Percentiles rank a stretch among this genome's conserved stretches.
These are phyloP conservation scores for Ciona savignyi DNA, from an alignment of 23 tunicate genomes.

Conservation along the genomic window DNA sequence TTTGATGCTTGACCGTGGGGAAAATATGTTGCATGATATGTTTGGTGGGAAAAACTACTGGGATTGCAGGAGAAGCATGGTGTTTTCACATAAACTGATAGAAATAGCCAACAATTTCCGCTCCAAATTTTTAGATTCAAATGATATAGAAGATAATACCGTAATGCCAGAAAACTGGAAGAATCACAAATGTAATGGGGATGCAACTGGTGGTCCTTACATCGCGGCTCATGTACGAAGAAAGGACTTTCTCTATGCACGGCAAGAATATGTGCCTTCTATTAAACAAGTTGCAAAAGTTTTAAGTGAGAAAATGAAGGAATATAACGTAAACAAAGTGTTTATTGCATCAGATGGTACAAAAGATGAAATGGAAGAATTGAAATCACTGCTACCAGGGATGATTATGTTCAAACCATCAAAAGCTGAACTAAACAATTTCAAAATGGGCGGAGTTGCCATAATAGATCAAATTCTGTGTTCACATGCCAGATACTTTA, in stretches of 20 bases:
- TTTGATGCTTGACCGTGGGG: conserved; percentile 88
- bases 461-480: conserved; percentile 94
- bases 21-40: conserved; percentile 82
- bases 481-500: conserved; percentile 87
- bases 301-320: conserved; percentile 43
- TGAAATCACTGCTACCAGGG: conserved; percentile 54
- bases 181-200: conserved; percentile 38
- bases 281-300: conserved; percentile 54
- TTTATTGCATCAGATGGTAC: conserved; percentile 97
- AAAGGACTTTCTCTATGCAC: conserved; percentile 82
- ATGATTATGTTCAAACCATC: conserved; percentile 83
- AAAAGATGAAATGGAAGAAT: conserved; percentile 69
- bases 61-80: conserved; percentile 93
- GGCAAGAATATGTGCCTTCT: conserved; percentile 72
- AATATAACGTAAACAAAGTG: conserved; percentile 62
- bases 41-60: conserved; percentile 90
- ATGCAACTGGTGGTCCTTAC: conserved; percentile 88
- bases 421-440: conserved; percentile 35
- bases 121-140: conserved; percentile 44
- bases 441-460: conserved; percentile 95
- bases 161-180: conserved; percentile 67
- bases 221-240: conserved; percentile 92
- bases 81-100: conserved; percentile 48
- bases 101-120: conserved; percentile 63
- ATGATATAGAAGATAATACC: conserved; percentile 74